Evolutionary conservation across 2,797 vertebrate species (phyloP).

Genomic region (Pelodytes ibericus): DNA sequence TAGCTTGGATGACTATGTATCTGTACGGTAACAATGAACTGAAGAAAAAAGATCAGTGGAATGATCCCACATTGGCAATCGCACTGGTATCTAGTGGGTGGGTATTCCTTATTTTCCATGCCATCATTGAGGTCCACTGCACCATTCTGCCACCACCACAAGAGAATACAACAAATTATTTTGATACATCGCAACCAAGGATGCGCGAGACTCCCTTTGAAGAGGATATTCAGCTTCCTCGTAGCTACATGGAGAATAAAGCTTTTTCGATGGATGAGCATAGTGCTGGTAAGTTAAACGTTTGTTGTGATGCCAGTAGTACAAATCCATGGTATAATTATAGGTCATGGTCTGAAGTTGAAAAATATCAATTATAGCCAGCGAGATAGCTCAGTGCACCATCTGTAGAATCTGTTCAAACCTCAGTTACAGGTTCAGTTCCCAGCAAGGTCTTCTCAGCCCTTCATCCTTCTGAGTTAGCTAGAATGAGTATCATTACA

Average conservation of each 20-base stretch:
- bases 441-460: no score
- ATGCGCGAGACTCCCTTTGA: constrained; percentile 95
- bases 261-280: constrained; percentile 92
- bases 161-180: constrained; percentile 92
- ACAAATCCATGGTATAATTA: no score
- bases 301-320: not conserved
- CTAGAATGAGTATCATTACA: no score
- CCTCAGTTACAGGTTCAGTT: no score
- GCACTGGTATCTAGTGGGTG: constrained; percentile 91
- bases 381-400: no score
- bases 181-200: constrained; percentile 91
- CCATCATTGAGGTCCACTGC: constrained; percentile 89
- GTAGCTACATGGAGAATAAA: constrained; percentile 96
- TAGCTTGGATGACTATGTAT: constrained; percentile 94
- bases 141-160: constrained; percentile 86
- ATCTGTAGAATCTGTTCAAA: no score
- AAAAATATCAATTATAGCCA: no score
- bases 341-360: no score
- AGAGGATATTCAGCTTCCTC: constrained; percentile 90
- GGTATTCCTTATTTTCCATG: constrained; percentile 91
- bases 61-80: constrained; percentile 88
- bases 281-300: constrained; percentile 63
- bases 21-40: constrained; percentile 86
- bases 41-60: constrained; percentile 81
- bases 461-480: no score